Conservation (phyloP, 2,888 invertebrate genomes). For the Stenotaenia linearis region DNA sequence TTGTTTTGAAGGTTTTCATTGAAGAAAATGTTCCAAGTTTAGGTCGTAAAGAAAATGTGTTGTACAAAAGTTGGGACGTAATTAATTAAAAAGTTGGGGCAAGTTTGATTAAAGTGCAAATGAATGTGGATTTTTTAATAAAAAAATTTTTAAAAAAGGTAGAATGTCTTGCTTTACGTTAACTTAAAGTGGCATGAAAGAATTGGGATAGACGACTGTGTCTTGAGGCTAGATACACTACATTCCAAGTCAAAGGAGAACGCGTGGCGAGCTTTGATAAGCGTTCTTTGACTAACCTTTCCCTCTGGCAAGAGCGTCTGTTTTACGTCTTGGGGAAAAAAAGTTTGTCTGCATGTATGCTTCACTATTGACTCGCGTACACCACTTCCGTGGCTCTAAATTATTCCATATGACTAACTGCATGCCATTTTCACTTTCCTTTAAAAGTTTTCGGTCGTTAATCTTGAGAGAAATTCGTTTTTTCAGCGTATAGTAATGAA, state of each 20-base stretch:
- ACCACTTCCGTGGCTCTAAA: not conserved
- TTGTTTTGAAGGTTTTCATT: not conserved
- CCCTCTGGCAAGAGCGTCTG: not conserved
- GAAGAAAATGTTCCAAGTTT: not conserved
- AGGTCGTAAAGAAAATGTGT: not conserved
- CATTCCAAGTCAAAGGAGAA: slow-evolving; percentile 26
- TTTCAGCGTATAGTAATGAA: not conserved
- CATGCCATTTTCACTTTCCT: not conserved
- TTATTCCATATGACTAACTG: slow-evolving; percentile 11
- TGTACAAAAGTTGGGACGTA: not conserved
- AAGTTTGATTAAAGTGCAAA: slow-evolving; percentile 5
- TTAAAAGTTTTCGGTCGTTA: not conserved
- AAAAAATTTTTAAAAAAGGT: not conserved
- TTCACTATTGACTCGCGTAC: not conserved
- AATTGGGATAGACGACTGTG: not conserved
- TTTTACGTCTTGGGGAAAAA: not conserved
- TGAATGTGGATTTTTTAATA: not conserved
- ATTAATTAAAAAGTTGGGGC: slow-evolving; percentile 1
- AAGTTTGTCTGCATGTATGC: not conserved
- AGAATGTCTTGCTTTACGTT: not conserved
- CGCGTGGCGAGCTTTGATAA: slow-evolving; percentile 14
- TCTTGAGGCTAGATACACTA: slow-evolving; percentile 17
- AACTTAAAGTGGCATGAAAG: slow-evolving; percentile 6
- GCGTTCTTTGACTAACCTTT: slow-evolving; percentile 26
- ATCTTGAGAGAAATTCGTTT: not conserved